These are phyloP conservation scores for Scylla paramamosain DNA, from an alignment of 1,140 invertebrate genomes.

Conservation along the genomic window DNA sequence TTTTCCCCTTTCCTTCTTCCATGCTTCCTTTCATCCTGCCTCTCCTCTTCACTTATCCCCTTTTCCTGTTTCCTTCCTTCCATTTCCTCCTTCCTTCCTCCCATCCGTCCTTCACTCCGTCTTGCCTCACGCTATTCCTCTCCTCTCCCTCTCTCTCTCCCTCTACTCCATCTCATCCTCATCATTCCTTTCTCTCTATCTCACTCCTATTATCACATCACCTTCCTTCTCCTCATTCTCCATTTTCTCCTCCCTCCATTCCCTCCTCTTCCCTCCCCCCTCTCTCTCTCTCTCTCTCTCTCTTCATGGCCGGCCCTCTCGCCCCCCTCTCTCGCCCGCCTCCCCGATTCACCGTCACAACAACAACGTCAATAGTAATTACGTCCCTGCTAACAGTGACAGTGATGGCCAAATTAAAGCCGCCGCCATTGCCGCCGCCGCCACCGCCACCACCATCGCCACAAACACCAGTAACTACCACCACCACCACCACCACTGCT, in stretches of 20 bases:
- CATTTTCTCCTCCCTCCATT: neutral
- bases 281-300: neutral
- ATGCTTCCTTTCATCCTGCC: neutral
- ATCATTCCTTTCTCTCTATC: neutral
- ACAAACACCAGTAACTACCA: neutral
- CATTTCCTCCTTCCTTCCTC: neutral
- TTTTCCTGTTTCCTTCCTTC: neutral
- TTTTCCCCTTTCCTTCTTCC: neutral
- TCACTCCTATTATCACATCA: neutral
- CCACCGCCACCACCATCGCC: neutral
- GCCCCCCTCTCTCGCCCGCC: neutral
- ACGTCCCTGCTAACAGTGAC: neutral
- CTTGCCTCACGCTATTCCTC: neutral
- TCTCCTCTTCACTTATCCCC: neutral
- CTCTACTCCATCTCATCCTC: neutral
- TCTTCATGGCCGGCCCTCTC: neutral
- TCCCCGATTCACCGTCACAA: neutral
- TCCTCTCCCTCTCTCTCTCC: neutral
- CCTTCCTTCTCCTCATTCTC: neutral
- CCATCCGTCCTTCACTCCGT: neutral
- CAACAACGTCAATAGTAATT: conserved; percentile 4
- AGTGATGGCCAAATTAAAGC: conserved; percentile 13
- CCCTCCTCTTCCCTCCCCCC: neutral
- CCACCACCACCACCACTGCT: neutral
- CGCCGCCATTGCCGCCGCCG: neutral